Evolutionary conservation across 2,797 vertebrate species (phyloP).

Genomic region (Sebastes variabilis): DNA sequence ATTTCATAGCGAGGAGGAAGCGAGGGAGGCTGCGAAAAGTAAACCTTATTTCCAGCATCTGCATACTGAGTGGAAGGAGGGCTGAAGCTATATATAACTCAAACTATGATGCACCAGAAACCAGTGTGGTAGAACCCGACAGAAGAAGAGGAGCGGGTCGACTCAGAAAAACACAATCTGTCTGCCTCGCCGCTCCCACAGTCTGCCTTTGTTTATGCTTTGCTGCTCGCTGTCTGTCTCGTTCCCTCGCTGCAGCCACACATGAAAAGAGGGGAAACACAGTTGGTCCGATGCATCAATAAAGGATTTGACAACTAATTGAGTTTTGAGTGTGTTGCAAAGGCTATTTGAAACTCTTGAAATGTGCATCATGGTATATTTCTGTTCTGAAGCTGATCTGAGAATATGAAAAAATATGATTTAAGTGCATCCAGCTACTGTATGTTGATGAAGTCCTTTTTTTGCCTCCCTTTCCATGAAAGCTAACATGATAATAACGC

Average conservation of each 20-base stretch:
- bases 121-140: slow-evolving; percentile 8
- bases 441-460: not conserved
- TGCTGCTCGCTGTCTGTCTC: not conserved
- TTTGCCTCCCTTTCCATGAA: no score
- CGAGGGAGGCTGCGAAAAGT: not conserved
- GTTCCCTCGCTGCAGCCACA: slow-evolving; percentile 1
- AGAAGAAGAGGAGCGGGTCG: slow-evolving; percentile 30
- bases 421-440: not conserved
- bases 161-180: slow-evolving; percentile 53
- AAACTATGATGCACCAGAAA: slow-evolving; percentile 52
- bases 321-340: slow-evolving; percentile 5
- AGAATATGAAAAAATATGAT: not conserved
- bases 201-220: slow-evolving; percentile 27
- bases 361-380: not conserved
- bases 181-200: not conserved
- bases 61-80: slow-evolving; percentile 22
- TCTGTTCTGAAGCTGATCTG: not conserved
- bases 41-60: slow-evolving; percentile 21
- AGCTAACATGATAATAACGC: no score
- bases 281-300: slow-evolving; percentile 30
- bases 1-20: slow-evolving; percentile 49
- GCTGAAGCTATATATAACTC: slow-evolving; percentile 65
- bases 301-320: slow-evolving; percentile 19
- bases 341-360: not conserved
- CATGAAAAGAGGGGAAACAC: slow-evolving; percentile 14